Percentiles rank a stretch among this genome's conserved stretches.
Evolutionary conservation across 2,888 invertebrate species (phyloP).

Genomic region (Melolontha melolontha): DNA sequence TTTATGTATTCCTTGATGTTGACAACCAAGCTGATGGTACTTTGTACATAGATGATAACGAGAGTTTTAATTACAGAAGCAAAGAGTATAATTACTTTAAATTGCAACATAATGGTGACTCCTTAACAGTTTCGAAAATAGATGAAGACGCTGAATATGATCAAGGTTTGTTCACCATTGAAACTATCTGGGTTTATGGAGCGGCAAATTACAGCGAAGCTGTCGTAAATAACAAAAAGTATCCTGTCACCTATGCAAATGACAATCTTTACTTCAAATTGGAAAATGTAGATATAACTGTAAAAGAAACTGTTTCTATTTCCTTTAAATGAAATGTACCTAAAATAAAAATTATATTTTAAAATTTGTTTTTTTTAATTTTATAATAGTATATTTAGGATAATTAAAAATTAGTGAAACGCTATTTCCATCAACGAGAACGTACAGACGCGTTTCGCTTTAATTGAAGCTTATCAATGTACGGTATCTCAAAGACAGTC

Average conservation of each 20-base stretch:
- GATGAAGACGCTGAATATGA: conserved; percentile 2
- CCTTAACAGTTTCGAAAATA: conserved; percentile 42
- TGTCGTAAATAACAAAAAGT: neutral
- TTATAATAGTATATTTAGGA: too few species aligned
- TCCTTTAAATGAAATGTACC: conserved; percentile 11
- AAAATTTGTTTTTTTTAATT: too few species aligned
- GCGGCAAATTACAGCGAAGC: conserved; percentile 9
- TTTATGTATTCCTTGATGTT: conserved; percentile 81
- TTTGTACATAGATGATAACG: conserved; percentile 91
- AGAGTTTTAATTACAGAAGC: conserved; percentile 81
- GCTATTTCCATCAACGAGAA: too few species aligned
- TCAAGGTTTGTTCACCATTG: neutral
- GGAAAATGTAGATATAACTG: conserved; percentile 7
- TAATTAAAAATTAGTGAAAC: too few species aligned
- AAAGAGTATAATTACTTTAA: conserved; percentile 77
- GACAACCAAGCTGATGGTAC: conserved; percentile 78
- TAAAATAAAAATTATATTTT: too few species aligned
- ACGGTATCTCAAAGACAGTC: too few species aligned
- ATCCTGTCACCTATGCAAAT: neutral
- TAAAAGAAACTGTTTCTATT: conserved; percentile 9
- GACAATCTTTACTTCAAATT: conserved; percentile 12
- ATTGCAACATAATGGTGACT: conserved; percentile 71
- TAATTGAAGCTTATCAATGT: too few species aligned
- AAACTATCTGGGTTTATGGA: conserved; percentile 17
- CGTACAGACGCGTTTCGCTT: too few species aligned